These are phyloP conservation scores for Porites evermanni DNA, from an alignment of 92 coral and sea anemone genomes.

Conservation along the genomic window DNA sequence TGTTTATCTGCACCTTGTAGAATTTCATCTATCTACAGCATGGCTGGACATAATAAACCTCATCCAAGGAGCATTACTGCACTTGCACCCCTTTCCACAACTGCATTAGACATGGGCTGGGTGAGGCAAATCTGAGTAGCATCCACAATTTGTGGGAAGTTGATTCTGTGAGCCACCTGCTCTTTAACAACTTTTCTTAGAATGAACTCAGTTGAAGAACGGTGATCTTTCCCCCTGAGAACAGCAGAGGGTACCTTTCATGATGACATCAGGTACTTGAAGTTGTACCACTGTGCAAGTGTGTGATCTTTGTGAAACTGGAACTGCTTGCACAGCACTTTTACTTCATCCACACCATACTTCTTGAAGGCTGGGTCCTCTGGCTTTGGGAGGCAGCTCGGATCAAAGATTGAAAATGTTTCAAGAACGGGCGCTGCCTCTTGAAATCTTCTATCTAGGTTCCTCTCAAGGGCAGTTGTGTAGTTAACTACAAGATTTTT, in stretches of 20 bases:
- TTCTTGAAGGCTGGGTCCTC: constrained; percentile 25
- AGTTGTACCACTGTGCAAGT: constrained; percentile 50
- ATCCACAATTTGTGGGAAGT: constrained; percentile 40
- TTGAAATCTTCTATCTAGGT: constrained; percentile 44
- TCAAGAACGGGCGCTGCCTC: constrained; percentile 50
- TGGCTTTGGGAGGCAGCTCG: constrained; percentile 25
- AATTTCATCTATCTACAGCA: no score
- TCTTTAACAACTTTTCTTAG: constrained; percentile 35
- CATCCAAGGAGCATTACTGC: no score
- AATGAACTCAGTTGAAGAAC: constrained; percentile 48
- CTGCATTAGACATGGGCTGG: constrained; percentile 53
- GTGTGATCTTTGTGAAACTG: constrained; percentile 18
- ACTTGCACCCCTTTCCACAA: constrained; percentile 8
- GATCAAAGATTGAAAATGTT: constrained; percentile 35
- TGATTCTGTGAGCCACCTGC: constrained; percentile 20
- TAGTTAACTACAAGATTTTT: constrained; percentile 16
- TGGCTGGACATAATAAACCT: no score
- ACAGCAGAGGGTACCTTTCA: constrained; percentile 46
- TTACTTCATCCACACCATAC: constrained; percentile 31
- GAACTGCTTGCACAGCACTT: constrained; percentile 16
- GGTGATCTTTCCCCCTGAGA: constrained; percentile 30
- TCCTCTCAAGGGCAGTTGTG: constrained; percentile 34
- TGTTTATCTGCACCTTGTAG: no score
- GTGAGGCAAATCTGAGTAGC: constrained; percentile 54
- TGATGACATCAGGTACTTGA: constrained; percentile 37